phyloP scores from a whole-genome alignment of 2,113 vertebrate species.

The Choloepus hoffmanni region DNA sequence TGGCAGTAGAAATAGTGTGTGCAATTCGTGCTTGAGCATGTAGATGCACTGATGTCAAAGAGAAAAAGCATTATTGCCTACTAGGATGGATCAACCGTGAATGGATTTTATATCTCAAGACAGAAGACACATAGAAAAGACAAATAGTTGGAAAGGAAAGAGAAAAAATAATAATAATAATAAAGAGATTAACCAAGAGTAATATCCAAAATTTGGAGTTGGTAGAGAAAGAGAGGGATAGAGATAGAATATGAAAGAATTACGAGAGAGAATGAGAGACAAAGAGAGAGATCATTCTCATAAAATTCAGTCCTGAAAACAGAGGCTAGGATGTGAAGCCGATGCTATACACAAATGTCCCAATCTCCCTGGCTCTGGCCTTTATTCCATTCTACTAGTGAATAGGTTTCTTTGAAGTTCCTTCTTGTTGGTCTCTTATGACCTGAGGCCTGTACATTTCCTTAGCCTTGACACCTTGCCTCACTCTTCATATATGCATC shows the following conservation, averaged over 20 bases:
- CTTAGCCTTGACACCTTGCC: background rate
- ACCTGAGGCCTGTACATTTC: accelerated
- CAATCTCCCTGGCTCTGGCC: accelerated
- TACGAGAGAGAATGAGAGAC: background rate
- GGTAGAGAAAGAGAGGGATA: background rate
- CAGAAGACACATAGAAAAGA: background rate
- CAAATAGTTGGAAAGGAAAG: background rate
- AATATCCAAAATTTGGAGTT: background rate
- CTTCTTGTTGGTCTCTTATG: background rate
- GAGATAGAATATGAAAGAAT: background rate
- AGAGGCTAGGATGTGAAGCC: background rate
- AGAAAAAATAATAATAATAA: background rate
- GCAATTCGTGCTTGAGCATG: background rate
- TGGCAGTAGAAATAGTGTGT: background rate
- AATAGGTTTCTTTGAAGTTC: background rate
- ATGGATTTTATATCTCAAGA: background rate
- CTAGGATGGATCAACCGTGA: background rate
- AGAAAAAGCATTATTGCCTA: background rate
- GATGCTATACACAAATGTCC: accelerated
- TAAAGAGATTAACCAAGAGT: background rate
- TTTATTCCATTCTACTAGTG: accelerated
- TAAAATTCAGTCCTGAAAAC: background rate
- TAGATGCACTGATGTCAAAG: background rate
- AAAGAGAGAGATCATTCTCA: background rate
- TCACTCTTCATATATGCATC: background rate